Evolutionary conservation across 2,797 vertebrate species (phyloP).

Genomic region (Serranus cabrilla): DNA sequence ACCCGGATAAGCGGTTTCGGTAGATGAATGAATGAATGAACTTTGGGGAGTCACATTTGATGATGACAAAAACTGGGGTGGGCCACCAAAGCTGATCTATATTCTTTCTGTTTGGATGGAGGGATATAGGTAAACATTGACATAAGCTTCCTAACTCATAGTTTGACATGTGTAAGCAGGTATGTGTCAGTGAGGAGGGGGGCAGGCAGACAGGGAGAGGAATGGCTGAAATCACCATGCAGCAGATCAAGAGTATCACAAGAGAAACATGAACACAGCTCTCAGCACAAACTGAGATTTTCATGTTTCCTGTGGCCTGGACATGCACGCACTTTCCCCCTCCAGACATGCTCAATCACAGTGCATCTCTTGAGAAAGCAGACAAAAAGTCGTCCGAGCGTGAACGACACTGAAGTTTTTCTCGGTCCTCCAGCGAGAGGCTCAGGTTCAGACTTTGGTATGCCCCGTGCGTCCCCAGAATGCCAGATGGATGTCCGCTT

Average conservation of each 20-base stretch:
- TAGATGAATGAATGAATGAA: no score
- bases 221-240: constrained; percentile 51
- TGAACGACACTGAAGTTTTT: constrained; percentile 65
- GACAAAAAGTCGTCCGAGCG: constrained; percentile 65
- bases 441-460: constrained; percentile 59
- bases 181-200: constrained; percentile 44
- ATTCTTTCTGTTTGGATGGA: constrained; percentile 29
- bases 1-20: no score
- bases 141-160: constrained; percentile 50
- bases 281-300: constrained; percentile 70
- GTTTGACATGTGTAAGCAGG: constrained; percentile 43
- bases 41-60: constrained; percentile 1
- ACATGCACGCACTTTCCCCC: constrained; percentile 42
- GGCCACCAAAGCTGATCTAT: constrained; percentile 22
- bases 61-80: constrained; percentile 16
- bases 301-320: constrained; percentile 75
- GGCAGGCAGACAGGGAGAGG: constrained; percentile 42
- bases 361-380: constrained; percentile 62
- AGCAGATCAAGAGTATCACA: constrained; percentile 77
- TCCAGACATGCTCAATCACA: constrained; percentile 69
- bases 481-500: constrained; percentile 62
- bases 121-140: constrained; percentile 26
- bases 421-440: constrained; percentile 66
- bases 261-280: constrained; percentile 72
- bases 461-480: constrained; percentile 51